phyloP scores from a whole-genome alignment of 1,140 invertebrate genomes.

The Manduca sexta region DNA sequence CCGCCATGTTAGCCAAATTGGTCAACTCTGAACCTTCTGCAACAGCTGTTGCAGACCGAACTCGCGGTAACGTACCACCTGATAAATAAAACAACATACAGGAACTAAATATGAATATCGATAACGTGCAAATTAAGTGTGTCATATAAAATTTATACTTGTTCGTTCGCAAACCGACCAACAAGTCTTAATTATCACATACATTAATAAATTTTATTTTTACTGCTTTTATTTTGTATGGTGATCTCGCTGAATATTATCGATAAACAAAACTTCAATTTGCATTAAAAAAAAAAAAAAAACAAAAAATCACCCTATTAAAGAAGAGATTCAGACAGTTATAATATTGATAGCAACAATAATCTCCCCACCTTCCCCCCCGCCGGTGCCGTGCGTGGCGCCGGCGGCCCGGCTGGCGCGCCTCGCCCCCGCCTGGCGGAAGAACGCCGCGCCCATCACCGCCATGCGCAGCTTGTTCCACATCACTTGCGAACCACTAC shows the following conservation, averaged over 20 bases:
- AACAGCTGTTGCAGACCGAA: constrained; percentile 44
- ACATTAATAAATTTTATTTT: too few species aligned
- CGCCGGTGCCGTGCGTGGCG: constrained; percentile 1
- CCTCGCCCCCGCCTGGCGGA: constrained; percentile 80
- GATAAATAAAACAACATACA: not conserved
- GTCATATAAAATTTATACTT: too few species aligned
- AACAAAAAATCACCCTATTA: too few species aligned
- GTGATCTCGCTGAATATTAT: too few species aligned
- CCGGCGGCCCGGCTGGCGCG: constrained; percentile 31
- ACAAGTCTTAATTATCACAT: too few species aligned
- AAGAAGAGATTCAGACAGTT: too few species aligned
- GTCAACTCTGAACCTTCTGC: constrained; percentile 45
- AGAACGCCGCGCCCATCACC: constrained; percentile 91
- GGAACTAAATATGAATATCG: too few species aligned
- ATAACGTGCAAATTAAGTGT: too few species aligned
- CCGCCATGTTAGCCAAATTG: constrained; percentile 34
- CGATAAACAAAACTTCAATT: too few species aligned
- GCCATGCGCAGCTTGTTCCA: constrained; percentile 97
- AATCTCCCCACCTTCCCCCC: constrained; percentile 14
- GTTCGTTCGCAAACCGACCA: too few species aligned
- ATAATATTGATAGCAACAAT: not conserved
- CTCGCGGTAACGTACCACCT: constrained; percentile 54
- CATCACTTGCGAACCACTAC: constrained; percentile 81
- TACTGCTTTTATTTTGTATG: too few species aligned
- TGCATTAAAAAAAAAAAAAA: too few species aligned